Evolutionary conservation across 2,797 vertebrate species (phyloP).

Genomic region (Orientallactaga sibirica): DNA sequence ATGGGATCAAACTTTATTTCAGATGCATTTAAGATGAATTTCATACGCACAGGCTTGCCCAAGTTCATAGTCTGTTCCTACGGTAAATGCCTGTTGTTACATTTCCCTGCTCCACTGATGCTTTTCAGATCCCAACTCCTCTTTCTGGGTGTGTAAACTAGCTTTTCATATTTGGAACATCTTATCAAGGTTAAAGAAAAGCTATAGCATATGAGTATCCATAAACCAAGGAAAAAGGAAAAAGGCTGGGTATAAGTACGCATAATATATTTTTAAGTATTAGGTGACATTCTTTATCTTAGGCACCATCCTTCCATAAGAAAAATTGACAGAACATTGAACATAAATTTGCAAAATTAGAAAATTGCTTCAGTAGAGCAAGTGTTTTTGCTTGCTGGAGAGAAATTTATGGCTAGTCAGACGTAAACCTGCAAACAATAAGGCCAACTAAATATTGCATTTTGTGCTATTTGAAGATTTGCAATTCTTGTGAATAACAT

Average conservation of each 20-base stretch:
- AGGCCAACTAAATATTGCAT: background rate
- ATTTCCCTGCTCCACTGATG: background rate
- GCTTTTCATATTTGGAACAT: background rate
- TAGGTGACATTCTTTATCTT: background rate
- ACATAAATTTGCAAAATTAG: background rate
- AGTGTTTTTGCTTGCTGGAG: background rate
- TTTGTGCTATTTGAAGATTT: background rate
- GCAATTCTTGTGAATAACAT: background rate
- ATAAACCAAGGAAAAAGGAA: background rate
- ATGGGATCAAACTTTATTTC: background rate
- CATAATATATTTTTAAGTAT: background rate
- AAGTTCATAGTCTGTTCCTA: too few species aligned
- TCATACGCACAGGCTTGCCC: background rate
- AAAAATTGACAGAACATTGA: background rate
- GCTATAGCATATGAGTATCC: background rate
- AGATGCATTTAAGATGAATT: background rate
- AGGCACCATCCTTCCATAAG: background rate
- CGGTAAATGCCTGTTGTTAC: background rate
- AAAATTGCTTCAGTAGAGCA: background rate
- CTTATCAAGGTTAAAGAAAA: conserved; percentile 16
- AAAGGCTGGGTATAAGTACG: background rate
- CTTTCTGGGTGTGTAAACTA: background rate
- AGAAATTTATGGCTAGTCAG: background rate
- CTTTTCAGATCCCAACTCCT: background rate
- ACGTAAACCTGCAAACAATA: background rate